These are phyloP conservation scores for Dromaius novaehollandiae DNA, from an alignment of 2,113 vertebrate species.

Conservation along the genomic window DNA sequence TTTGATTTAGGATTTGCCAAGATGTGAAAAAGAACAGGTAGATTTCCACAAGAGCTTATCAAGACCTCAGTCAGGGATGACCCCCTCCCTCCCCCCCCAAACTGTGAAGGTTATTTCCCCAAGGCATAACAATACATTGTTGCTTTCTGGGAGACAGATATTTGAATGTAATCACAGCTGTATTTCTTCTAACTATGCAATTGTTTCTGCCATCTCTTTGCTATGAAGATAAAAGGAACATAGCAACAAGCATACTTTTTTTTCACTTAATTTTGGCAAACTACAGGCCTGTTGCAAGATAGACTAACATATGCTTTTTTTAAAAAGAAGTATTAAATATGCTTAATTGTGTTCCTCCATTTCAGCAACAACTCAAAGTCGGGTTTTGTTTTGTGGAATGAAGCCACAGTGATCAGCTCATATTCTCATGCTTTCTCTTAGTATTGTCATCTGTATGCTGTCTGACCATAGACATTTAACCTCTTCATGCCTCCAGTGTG, in stretches of 20 bases:
- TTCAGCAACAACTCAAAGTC: not conserved
- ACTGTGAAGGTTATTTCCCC: not conserved
- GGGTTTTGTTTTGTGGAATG: not conserved
- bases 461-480: not conserved
- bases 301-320: not conserved
- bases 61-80: not conserved
- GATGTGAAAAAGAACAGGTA: not conserved
- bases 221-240: not conserved
- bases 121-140: not conserved
- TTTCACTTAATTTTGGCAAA: not conserved
- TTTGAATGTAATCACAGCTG: not conserved
- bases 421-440: not conserved
- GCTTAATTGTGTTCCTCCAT: not conserved
- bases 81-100: too few species aligned
- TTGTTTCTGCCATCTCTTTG: not conserved
- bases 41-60: not conserved
- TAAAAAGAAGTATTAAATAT: not conserved
- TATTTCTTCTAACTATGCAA: not conserved
- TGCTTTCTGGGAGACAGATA: not conserved
- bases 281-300: not conserved
- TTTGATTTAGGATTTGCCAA: not conserved
- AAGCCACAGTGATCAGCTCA: not conserved
- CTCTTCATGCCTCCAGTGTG: not conserved
- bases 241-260: not conserved
- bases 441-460: not conserved